Percentiles rank a stretch among this genome's conserved stretches.
phyloP scores from a whole-genome alignment of 2,797 vertebrate species.

The Halcyon leucocephala region DNA sequence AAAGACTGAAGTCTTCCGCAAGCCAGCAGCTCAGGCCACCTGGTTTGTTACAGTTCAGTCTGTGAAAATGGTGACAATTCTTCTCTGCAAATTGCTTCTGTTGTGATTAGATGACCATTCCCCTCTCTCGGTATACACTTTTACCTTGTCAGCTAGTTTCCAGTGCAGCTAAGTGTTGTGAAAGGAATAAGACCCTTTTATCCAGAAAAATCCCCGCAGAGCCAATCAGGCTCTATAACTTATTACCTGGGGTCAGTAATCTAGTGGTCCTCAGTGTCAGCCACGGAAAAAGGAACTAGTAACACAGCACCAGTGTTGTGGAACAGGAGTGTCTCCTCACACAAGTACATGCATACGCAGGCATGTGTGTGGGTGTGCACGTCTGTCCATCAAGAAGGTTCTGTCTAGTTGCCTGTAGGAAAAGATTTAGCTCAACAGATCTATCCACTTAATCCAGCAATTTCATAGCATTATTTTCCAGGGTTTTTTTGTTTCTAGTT shows the following conservation, averaged over 20 bases:
- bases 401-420: neutral
- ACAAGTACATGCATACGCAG: rapidly evolving
- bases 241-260: neutral
- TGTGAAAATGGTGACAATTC: neutral
- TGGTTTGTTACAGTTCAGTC: neutral
- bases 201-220: neutral
- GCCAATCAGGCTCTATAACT: neutral
- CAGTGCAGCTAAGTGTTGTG: neutral
- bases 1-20: neutral
- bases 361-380: too few species aligned
- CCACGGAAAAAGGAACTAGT: neutral
- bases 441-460: neutral
- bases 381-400: neutral
- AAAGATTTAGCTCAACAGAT: neutral
- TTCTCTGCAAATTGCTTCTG: neutral
- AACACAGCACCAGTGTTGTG: neutral
- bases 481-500: neutral
- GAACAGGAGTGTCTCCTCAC: neutral
- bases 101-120: neutral
- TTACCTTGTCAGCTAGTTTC: neutral
- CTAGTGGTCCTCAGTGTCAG: neutral
- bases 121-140: neutral
- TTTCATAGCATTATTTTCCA: neutral
- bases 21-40: neutral
- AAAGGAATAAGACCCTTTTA: neutral